Base-by-base conservation (phyloP, 2,113 vertebrate genomes). In the Eulacestoma nigropectus region DNA sequence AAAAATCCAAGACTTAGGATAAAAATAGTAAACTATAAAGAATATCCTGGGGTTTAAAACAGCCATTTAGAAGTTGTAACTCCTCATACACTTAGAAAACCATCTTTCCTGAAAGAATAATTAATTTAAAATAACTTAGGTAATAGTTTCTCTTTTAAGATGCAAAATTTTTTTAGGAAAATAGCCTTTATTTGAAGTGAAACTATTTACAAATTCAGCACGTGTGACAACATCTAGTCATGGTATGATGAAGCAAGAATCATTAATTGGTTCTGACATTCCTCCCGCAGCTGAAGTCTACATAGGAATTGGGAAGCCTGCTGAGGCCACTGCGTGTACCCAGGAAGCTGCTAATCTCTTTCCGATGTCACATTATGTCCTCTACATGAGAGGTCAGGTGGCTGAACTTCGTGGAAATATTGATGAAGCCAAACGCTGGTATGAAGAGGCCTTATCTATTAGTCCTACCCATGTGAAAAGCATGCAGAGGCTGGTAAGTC, bases 401-500 rank as follows among this genome's bases (percentile, higher is more conserved):
- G 98, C 99, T 2, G 99, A 99, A 96, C 99, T 99, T 56, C 98
- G 98, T 55, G 99, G 99, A 39, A 99, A 99, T 96, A 95, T 98
- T 1, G 99, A 99, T 20, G 99, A 99, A 90, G 99, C 99, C 78
- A 99, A 98, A 83, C 99, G 99, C 83, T 99, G 99, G 99, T 99
- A 99, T 79, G 99, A 99, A 92, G 99, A 99, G 93, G 99, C 99
- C 77, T 98, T 99, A 93, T 99, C 99, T 87, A 99, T 99, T 97
- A 99, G 99, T 94, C 99, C 99, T 20, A 99, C 99, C 23, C 99
- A 99, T 0, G 99, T 99, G 95, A 99, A 99, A 98, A 99, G 99
- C 97, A 99, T 99, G 99, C 99, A 99, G 97, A 98, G 99, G 94
- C 98, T 99, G 99, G 99, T 99, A 97, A 99, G 99, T 98, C 70